Evolutionary conservation across 2,113 vertebrate species (phyloP), one percentile per base, ranked within the genome.

Genomic region (Saccopteryx bilineata): DNA sequence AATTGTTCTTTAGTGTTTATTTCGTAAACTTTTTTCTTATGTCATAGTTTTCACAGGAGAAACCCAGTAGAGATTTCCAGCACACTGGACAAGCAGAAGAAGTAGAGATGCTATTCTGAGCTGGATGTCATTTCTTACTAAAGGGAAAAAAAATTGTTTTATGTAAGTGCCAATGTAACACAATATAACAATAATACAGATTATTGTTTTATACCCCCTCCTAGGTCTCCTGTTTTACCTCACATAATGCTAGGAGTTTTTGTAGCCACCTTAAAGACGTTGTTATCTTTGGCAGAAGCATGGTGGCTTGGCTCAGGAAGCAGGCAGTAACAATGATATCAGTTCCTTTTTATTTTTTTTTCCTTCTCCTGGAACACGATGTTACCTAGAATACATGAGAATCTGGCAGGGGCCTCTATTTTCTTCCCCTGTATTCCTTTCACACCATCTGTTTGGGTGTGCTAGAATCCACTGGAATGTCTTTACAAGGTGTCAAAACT

Each of bases 401-500:
- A 93, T 93, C 97, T 98, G 98, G 98, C 98, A 98, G 96, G 80
- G 97, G 85, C 13, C 84, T 91, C 46, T n/a, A 52, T 63, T 97
- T 97, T 92, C 93, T 97, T 97, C 95, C 97, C 63, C 84, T 89
- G 76, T 89, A 88, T 97, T 97, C 95, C 95, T 98, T 98, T 98
- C 97, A 88, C 97, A 92, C 96, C 98, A 97, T 96, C 97, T 98
- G 97, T 92, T 96, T 97, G 95, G 50, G 83, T 92, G 97, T 96
- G 95, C 87, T 93, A 95, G 98, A 96, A 98, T 97, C 96, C 96
- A 96, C 96, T 97, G 98, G 98, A 98, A 98, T 98, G 93, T 96
- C 96, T 98, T 98, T 98, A 98, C 96, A 98, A 98, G 98, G 98
- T 98, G 98, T 98, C 98, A 98, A 97, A 98, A 97, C 98, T 97